Percentiles rank a stretch among this genome's conserved stretches.
Evolutionary conservation across 2,888 invertebrate genomes (phyloP).

Genomic region (Eupithecia insigniata): DNA sequence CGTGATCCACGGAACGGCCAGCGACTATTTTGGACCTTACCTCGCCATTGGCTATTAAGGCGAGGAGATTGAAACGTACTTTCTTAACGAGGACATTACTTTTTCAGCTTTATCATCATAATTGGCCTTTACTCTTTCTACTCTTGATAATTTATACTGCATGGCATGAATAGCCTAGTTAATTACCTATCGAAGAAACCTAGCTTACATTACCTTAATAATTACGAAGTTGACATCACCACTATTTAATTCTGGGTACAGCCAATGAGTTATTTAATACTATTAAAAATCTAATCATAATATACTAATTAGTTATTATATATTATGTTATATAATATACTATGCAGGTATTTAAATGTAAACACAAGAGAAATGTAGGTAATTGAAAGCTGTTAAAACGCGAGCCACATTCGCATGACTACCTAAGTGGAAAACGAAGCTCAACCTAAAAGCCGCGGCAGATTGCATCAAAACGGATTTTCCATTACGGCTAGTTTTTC

Average conservation of each 20-base stretch:
- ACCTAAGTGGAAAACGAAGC: slow-evolving; percentile 76
- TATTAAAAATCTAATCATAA: background rate
- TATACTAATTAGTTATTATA: too few relatives aligned
- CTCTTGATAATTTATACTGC: background rate
- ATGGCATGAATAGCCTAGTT: background rate
- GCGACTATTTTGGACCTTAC: slow-evolving; percentile 29
- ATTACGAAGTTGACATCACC: background rate
- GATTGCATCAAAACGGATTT: slow-evolving; percentile 82
- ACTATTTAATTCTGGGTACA: background rate
- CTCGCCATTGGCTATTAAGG: slow-evolving; percentile 2
- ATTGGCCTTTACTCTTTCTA: background rate
- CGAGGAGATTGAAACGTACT: background rate
- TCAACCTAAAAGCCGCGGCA: slow-evolving; percentile 76
- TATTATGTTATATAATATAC: too few relatives aligned
- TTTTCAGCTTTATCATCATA: background rate
- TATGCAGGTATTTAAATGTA: background rate
- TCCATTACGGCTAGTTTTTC: slow-evolving; percentile 74
- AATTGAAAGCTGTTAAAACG: slow-evolving; percentile 33
- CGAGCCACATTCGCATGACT: slow-evolving; percentile 57
- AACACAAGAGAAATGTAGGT: background rate
- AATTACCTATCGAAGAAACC: background rate
- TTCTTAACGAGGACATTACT: background rate
- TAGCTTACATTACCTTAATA: background rate
- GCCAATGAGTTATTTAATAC: background rate
- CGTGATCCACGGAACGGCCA: slow-evolving; percentile 59